phyloP scores from a whole-genome alignment of 2,113 vertebrate genomes.

The Lethenteron reissneri region DNA sequence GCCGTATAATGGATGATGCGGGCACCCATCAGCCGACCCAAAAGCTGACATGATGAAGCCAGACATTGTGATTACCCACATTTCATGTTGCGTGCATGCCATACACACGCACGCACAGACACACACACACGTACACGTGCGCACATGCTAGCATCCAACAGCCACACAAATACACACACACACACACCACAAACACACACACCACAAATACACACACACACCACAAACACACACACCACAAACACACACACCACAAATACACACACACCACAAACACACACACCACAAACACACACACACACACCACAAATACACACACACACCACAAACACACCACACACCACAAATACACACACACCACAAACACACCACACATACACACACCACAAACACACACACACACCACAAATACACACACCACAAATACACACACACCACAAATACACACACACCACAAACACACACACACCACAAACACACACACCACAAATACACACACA shows the following conservation, averaged over 20 bases:
- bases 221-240: neutral
- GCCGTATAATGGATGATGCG: conserved; percentile 1
- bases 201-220: conserved; percentile 2
- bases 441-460: no score
- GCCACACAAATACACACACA: conserved; percentile 1
- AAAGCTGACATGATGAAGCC: conserved; percentile 1
- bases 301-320: no score
- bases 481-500: no score
- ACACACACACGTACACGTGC: neutral
- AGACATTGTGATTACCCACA: conserved; percentile 3
- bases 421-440: no score
- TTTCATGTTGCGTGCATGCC: conserved; percentile 2
- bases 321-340: no score
- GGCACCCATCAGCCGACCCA: conserved; percentile 2
- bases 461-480: no score
- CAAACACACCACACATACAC: no score
- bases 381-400: no score
- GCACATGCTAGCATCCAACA: neutral
- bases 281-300: no score
- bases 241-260: neutral
- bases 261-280: neutral
- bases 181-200: neutral
- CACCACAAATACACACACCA: no score
- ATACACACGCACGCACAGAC: neutral
- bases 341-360: no score